A percentile compares a stretch with the other conserved stretches of the same genome.
These are phyloP conservation scores for Odobenus rosmarus DNA, from an alignment of 2,113 vertebrate genomes.

Conservation along the genomic window DNA sequence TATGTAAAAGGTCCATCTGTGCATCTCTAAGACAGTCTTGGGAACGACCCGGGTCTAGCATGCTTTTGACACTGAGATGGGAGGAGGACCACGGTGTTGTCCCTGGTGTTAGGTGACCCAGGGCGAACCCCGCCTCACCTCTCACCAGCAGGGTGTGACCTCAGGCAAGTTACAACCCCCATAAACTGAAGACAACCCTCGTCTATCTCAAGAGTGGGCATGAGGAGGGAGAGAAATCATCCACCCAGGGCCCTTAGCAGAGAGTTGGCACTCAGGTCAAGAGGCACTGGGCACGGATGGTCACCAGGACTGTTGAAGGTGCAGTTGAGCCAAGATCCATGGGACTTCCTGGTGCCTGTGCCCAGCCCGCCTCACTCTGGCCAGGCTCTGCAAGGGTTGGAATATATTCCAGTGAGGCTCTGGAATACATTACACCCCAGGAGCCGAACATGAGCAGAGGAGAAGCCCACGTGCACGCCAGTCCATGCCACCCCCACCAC, in stretches of 20 bases:
- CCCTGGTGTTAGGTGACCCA: neutral
- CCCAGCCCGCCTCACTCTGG: neutral
- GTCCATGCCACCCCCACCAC: neutral
- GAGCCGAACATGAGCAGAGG: neutral
- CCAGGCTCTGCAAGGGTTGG: neutral
- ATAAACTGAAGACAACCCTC: fast-evolving
- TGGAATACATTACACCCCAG: neutral
- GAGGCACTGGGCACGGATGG: fast-evolving
- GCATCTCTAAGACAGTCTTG: neutral
- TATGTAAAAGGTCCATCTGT: neutral
- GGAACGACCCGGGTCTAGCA: neutral
- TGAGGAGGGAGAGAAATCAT: fast-evolving
- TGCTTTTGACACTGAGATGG: fast-evolving
- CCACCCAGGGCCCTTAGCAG: fast-evolving
- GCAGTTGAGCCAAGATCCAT: fast-evolving
- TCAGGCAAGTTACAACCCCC: neutral
- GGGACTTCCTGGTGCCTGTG: neutral
- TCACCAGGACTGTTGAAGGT: fast-evolving
- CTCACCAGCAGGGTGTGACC: neutral
- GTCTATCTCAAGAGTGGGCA: neutral
- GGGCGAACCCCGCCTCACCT: neutral
- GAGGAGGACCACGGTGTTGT: fast-evolving
- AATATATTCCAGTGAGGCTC: neutral
- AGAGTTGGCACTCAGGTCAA: fast-evolving
- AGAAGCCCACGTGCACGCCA: neutral